Conservation (phyloP, 2,113 vertebrate species). For the Pavo muticus region DNA sequence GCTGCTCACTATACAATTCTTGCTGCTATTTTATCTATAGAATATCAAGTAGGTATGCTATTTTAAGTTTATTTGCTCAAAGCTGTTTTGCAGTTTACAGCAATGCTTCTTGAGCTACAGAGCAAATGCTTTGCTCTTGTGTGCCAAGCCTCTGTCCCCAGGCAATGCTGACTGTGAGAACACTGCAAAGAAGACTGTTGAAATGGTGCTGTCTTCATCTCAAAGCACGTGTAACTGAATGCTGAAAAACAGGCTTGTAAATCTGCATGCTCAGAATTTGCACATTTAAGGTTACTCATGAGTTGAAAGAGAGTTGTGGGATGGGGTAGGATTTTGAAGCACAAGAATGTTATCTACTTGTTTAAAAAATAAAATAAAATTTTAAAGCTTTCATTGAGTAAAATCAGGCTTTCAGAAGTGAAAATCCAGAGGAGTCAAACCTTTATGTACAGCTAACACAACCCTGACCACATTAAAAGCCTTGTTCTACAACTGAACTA, state of each 20-base stretch:
- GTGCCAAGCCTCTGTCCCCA: background rate
- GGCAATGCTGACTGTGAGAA: fast-evolving
- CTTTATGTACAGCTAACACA: background rate
- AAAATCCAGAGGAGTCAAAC: background rate
- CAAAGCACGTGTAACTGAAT: background rate
- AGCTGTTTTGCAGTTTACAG: background rate
- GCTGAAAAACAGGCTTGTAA: background rate
- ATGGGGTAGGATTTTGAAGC: background rate
- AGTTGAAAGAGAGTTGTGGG: background rate
- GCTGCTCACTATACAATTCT: fast-evolving
- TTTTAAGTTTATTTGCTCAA: background rate
- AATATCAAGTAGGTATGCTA: background rate
- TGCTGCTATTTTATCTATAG: background rate
- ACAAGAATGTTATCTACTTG: background rate
- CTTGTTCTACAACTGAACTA: background rate
- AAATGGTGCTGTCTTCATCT: background rate
- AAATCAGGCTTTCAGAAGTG: background rate
- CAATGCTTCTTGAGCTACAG: background rate
- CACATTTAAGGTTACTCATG: background rate
- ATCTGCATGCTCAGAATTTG: background rate
- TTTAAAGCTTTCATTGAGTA: background rate
- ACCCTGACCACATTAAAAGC: background rate
- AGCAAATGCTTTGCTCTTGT: background rate
- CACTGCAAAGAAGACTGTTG: background rate
- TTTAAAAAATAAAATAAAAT: background rate